Conservation (phyloP, 2,113 vertebrate genomes). For the Sturnus vulgaris region DNA sequence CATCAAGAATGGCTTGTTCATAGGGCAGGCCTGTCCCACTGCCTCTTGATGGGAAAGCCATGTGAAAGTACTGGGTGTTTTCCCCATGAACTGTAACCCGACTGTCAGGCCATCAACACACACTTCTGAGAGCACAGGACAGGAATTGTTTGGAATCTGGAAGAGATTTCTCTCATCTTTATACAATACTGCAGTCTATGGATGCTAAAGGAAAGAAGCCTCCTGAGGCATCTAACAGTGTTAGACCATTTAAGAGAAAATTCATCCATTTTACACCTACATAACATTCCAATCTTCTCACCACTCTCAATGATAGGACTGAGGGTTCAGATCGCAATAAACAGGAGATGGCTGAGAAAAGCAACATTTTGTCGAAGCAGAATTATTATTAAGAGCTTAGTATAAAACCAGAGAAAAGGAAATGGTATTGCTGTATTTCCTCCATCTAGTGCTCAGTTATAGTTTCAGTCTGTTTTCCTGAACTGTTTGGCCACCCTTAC, state of each 20-base stretch:
- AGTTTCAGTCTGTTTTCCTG: not conserved
- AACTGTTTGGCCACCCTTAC: constrained; percentile 38
- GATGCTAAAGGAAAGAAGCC: not conserved
- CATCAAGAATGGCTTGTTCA: not conserved
- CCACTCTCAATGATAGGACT: not conserved
- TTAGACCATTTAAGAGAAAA: not conserved
- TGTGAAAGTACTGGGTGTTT: not conserved
- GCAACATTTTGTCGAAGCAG: not conserved
- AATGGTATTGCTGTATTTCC: not conserved
- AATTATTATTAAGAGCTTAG: not conserved
- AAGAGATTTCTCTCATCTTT: not conserved
- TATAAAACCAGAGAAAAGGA: not conserved
- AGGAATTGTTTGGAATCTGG: not conserved
- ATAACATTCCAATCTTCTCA: not conserved
- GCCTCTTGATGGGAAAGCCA: not conserved
- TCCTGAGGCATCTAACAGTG: not conserved
- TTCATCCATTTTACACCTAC: not conserved
- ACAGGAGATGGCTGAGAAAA: not conserved
- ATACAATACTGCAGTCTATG: not conserved
- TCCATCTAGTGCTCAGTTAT: not conserved
- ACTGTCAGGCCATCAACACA: not conserved
- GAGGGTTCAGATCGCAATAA: not conserved
- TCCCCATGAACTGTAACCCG: not conserved
- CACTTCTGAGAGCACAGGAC: not conserved
- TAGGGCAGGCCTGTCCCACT: not conserved